phyloP scores from a whole-genome alignment of 1,140 invertebrate species.

The Formica selysi region DNA sequence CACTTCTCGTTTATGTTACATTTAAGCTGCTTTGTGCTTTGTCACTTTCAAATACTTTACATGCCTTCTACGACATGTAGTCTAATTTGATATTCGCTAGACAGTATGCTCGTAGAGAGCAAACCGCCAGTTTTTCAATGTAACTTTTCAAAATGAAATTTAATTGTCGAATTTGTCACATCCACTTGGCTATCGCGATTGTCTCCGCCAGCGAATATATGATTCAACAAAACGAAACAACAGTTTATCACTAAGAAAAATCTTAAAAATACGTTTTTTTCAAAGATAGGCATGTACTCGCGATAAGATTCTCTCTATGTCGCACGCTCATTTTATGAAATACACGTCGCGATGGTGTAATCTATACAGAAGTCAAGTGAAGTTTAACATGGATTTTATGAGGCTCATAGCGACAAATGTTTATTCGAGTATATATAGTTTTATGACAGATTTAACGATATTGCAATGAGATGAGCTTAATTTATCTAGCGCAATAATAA shows the following conservation, averaged over 20 bases:
- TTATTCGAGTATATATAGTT: conserved; percentile 35
- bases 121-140: conserved; percentile 1
- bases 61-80: neutral
- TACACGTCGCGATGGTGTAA: neutral
- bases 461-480: conserved; percentile 11
- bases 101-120: neutral
- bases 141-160: neutral
- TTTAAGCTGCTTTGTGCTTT: conserved; percentile 29
- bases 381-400: conserved; percentile 16
- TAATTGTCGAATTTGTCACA: neutral
- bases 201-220: neutral
- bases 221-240: neutral
- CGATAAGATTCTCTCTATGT: neutral
- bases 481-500: conserved; percentile 21
- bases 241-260: neutral
- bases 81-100: conserved; percentile 13
- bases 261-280: neutral
- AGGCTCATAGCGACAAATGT: neutral
- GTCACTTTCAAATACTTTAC: conserved; percentile 28
- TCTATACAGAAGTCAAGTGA: neutral
- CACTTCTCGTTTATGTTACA: neutral
- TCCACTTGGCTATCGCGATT: neutral
- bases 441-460: conserved; percentile 17
- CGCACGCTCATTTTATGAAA: neutral
- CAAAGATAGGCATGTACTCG: neutral